Evolutionary conservation across 1,140 invertebrate species (phyloP).

Genomic region (Drosophila ogumai): DNA sequence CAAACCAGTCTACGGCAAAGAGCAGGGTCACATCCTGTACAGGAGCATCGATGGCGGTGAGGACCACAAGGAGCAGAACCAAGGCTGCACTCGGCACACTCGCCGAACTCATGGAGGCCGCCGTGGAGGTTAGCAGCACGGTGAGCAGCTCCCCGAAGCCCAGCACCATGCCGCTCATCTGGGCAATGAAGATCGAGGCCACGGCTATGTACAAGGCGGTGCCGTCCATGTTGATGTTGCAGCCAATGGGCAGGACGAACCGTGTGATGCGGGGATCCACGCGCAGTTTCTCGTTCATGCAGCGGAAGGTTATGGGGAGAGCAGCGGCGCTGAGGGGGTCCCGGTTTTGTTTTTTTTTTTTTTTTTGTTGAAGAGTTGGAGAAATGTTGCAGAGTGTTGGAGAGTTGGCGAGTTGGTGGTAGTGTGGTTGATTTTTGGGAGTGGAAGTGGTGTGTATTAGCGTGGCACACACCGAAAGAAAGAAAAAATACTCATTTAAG

Average conservation of each 20-base stretch:
- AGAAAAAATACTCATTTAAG: conserved; percentile 76
- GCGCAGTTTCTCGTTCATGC: conserved; percentile 95
- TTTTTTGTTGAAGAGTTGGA: conserved; percentile 17
- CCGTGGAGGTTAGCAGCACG: conserved; percentile 94
- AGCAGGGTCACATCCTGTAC: conserved; percentile 93
- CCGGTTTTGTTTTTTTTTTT: conserved; percentile 8
- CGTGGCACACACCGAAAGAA: conserved; percentile 60
- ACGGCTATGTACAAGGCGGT: conserved; percentile 96
- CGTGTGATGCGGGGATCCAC: conserved; percentile 95
- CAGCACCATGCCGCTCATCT: conserved; percentile 93
- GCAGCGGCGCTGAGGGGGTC: conserved; percentile 92
- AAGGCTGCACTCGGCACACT: conserved; percentile 97
- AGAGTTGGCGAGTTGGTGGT: background rate
- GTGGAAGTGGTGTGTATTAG: conserved; percentile 22
- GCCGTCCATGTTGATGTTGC: conserved; percentile 97
- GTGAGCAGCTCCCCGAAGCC: conserved; percentile 92
- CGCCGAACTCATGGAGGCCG: conserved; percentile 96
- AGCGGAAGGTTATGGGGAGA: conserved; percentile 96
- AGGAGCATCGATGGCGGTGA: conserved; percentile 94
- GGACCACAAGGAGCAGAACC: conserved; percentile 92
- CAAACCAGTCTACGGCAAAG: conserved; percentile 96
- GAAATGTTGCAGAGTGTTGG: background rate
- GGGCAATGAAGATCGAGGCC: conserved; percentile 96
- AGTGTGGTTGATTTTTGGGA: conserved; percentile 29
- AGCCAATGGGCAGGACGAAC: conserved; percentile 95